A percentile compares a stretch with the other conserved stretches of the same genome.
phyloP scores from a whole-genome alignment of 2,113 vertebrate genomes.

The Notarius lentiginosus region DNA sequence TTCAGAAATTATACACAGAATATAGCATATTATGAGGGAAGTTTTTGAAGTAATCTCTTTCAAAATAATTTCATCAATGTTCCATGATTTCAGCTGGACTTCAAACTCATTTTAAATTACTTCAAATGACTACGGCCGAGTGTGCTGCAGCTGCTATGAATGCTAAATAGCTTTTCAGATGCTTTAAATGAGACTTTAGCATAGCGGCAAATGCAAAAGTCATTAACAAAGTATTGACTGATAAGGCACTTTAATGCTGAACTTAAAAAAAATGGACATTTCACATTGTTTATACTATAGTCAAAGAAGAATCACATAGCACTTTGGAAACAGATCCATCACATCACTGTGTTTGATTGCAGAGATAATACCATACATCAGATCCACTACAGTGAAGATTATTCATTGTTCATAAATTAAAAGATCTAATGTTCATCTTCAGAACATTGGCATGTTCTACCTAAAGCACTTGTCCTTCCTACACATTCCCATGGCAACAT shows the following conservation, averaged over 20 bases:
- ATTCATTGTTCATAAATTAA: neutral
- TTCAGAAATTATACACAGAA: neutral
- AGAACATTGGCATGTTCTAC: neutral
- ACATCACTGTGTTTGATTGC: neutral
- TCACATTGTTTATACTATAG: neutral
- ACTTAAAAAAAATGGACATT: neutral
- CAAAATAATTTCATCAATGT: neutral
- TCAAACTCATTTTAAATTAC: constrained; percentile 4
- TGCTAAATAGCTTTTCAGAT: neutral
- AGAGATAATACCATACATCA: neutral
- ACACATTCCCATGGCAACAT: neutral
- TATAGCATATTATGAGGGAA: neutral
- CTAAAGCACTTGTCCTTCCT: neutral
- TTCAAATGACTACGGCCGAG: neutral
- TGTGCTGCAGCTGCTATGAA: constrained; percentile 7
- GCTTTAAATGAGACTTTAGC: constrained; percentile 11
- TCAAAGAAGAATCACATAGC: neutral
- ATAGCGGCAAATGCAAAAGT: neutral
- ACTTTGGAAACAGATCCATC: neutral
- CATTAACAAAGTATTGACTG: neutral
- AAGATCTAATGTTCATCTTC: neutral
- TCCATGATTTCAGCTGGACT: constrained; percentile 5
- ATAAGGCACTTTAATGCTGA: neutral
- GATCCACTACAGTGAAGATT: neutral
- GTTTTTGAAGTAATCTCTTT: neutral